Conservation (phyloP, 2,113 vertebrate species). For the Microcebus ravelobensis region DNA sequence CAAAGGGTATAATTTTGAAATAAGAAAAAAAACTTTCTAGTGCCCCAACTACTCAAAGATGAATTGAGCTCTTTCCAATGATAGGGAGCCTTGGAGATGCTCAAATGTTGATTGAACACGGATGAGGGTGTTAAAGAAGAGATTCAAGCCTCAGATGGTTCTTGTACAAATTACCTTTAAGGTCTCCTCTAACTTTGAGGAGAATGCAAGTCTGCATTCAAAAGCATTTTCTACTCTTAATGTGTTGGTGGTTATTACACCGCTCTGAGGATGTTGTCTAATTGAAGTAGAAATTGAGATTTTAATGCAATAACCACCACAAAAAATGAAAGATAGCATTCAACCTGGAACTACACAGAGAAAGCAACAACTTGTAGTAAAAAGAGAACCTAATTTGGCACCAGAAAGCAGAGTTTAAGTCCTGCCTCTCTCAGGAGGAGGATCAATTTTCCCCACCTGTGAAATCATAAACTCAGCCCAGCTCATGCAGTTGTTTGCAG, state of each 20-base stretch:
- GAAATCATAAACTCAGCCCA: not conserved
- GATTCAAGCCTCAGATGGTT: not conserved
- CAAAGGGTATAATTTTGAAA: not conserved
- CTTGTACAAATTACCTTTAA: not conserved
- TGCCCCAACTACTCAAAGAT: not conserved
- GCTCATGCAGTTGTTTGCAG: not conserved
- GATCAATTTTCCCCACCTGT: not conserved
- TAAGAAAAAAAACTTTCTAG: not conserved
- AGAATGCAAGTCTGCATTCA: not conserved
- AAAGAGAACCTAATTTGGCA: not conserved
- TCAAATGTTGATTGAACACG: not conserved
- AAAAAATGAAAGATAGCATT: not conserved
- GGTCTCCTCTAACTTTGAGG: not conserved
- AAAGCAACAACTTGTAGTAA: not conserved
- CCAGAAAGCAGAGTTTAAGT: not conserved
- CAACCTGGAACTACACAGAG: not conserved
- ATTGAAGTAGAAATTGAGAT: not conserved
- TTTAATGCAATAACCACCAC: not conserved
- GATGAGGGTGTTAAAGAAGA: not conserved
- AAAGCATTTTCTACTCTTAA: not conserved
- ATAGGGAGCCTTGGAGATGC: no score
- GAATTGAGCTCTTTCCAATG: not conserved
- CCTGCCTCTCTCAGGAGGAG: not conserved
- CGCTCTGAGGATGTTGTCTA: not conserved
- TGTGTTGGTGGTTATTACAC: not conserved